Evolutionary conservation across 2,113 vertebrate species (phyloP), one percentile per base, ranked within the genome.

Genomic region (Psittacula cyanocephala): DNA sequence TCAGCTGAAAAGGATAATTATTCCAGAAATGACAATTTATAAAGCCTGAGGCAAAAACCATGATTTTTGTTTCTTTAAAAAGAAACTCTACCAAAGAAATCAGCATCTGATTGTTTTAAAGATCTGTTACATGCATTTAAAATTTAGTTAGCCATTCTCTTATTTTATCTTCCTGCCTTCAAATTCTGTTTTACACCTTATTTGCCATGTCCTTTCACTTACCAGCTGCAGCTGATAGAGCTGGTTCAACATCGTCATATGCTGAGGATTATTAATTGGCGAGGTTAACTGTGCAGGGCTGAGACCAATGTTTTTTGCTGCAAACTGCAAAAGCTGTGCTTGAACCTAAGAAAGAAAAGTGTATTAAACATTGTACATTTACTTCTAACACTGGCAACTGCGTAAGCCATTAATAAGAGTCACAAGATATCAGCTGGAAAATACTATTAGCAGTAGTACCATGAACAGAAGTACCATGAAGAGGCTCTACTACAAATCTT

Each of bases 321-420:
- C 99, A 99, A 99, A 99, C 98, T 99, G 99, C 98, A 99, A 99
- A 99, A 99, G 99, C 99, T 99, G 99, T 99, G 99, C 99, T 99
- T 99, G 99, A 99, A 99, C 99, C 99, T 99, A 94, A 63, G 76
- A 17, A 69, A 88, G 20, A 94, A 55, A 33, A 76, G 60, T n/a
- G 15, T 12, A 31, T 95, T 37, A 86, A 96, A 75, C 35, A 46
- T 1, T 17, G 25, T 39, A 49, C 33, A 16, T 60, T 88, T 59
- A 37, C 33, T 94, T 77, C 57, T 43, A 89, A 50, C 24, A 33
- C 29, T n/a, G 46, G 43, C 24, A 60, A 47, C 33, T 17, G 25
- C 14, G 52, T 68, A 74, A 93, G 57, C 44, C 27, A 20, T 91
- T 83, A 88, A 2, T 27, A 87, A 71, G 44, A 71, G n/a, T 60